Evolutionary conservation across 2,797 vertebrate genomes (phyloP), one percentile per base, ranked within the genome.

Genomic region (Carduelis carduelis): DNA sequence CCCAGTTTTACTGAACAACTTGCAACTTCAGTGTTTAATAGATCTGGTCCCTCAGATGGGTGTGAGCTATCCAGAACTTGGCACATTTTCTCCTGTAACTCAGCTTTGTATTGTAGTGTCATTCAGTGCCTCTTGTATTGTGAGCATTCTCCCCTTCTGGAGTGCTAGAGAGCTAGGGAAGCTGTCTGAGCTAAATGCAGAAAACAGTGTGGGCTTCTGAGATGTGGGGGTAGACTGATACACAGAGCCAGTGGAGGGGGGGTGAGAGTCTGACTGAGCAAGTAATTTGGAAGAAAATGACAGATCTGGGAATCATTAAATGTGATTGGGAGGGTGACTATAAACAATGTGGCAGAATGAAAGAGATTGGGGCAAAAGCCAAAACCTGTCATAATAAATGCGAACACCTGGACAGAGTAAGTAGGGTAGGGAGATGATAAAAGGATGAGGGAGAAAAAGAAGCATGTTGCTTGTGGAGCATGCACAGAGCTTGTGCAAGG

Each of bases 291-390:
- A 79, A 89, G 52, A 70, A 87, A 93, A 71, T 70, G 32, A 49
- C 70, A 68, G 83, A 74, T 60, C 83, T 96, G 90, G 77, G 65
- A 94, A 35, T 78, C 75, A 85, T 87, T 91, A 89, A 77, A 59
- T 56, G 17, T 59, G 59, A 41, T 69, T 59, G 52, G 60, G 43
- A 83, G 46, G 88, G 34, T 0, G 0, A 50, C 88, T 91, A 4
- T 86, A 63, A 96, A 81, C 71, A 93, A 1, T 44, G 41, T 85
- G 41, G 53, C 53, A 77, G 37, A 84, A 91, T 96, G 56, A 91
- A 89, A 80, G 89, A 83, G 52, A 41, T 0, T 66, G 76, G 44
- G 41, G 68, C 26, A 83, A 83, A 91, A 93, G 90, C 69, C 95
- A 91, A 85, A 96, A 74, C 24, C 46, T 83, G 90, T 64, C 64